Conservation (phyloP, 2,797 vertebrate genomes). For the Coluber constrictor region DNA sequence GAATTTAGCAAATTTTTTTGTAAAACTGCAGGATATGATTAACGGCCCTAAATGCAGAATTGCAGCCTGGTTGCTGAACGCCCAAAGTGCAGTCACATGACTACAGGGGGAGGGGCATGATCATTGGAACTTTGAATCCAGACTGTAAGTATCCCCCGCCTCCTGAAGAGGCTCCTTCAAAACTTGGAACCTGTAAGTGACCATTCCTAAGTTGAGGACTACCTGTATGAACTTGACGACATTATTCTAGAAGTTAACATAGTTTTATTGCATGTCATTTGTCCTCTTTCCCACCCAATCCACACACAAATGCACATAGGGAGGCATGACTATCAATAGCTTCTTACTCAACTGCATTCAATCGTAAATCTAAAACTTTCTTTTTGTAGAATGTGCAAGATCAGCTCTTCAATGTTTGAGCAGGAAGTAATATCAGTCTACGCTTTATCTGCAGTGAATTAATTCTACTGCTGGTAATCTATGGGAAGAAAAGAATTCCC, state of each 20-base stretch:
- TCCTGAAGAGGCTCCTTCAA: background rate
- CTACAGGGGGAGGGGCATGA: background rate
- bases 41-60: background rate
- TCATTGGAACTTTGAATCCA: background rate
- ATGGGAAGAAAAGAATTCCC: background rate
- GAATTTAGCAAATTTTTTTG: background rate
- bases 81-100: background rate
- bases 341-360: background rate
- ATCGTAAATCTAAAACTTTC: background rate
- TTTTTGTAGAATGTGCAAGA: background rate
- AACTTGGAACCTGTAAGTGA: background rate
- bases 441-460: background rate
- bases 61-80: background rate
- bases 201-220: background rate
- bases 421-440: background rate
- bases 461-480: background rate
- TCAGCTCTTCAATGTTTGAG: background rate
- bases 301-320: background rate
- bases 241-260: background rate
- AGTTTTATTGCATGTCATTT: background rate
- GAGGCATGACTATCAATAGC: too few species aligned
- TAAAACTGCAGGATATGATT: background rate
- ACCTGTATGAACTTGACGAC: background rate
- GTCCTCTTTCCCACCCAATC: background rate
- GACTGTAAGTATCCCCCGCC: background rate